Evolutionary conservation across 1,140 invertebrate genomes (phyloP).

Genomic region (Leptopilina clavipes): DNA sequence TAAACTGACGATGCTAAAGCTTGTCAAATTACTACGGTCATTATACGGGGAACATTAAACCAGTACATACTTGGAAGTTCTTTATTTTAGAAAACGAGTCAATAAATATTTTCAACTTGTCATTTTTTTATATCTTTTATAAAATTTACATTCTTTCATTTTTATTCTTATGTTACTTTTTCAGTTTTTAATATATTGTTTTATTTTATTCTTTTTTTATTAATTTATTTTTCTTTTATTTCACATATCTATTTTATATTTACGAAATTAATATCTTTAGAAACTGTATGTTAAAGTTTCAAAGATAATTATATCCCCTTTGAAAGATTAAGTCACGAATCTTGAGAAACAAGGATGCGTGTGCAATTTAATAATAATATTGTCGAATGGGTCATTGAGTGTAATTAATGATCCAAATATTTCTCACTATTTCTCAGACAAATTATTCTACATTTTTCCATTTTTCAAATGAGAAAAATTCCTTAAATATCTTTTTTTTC

Average conservation of each 20-base stretch:
- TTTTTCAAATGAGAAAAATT: too few species aligned
- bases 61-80: background rate
- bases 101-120: background rate
- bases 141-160: too few species aligned
- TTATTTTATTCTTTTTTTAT: too few species aligned
- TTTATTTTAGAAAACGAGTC: background rate
- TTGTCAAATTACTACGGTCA: slow-evolving; percentile 1
- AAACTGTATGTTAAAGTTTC: background rate
- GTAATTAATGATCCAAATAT: slow-evolving; percentile 5
- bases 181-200: too few species aligned
- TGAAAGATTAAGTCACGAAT: background rate
- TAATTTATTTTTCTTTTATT: too few species aligned
- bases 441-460: background rate
- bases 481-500: too few species aligned
- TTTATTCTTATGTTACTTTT: too few species aligned
- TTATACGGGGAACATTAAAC: background rate
- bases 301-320: background rate
- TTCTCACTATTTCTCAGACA: background rate
- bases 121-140: background rate
- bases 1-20: background rate
- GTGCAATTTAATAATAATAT: slow-evolving; percentile 30
- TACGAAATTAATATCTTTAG: too few species aligned
- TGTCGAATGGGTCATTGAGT: slow-evolving; percentile 3
- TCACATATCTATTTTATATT: too few species aligned
- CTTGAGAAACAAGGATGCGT: slow-evolving; percentile 29